Base-by-base conservation (phyloP, 2,888 invertebrate genomes). In the Dendrolimus houi region DNA sequence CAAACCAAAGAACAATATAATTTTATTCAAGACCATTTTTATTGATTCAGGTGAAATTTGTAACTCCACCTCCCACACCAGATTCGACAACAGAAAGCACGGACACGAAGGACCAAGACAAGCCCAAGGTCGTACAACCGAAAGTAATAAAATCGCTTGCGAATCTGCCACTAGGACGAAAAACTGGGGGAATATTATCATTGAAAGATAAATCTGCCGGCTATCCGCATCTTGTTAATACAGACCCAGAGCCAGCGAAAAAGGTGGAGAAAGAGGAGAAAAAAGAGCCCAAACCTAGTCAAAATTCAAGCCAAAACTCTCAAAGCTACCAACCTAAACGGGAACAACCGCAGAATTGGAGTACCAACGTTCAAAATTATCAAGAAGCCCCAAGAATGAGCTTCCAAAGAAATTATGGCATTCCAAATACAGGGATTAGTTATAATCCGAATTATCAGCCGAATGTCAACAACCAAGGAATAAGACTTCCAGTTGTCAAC, bases 181-280 rank as follows among this genome's bases (percentile, higher is more conserved):
- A 91, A 62, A 91, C 91, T 0, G 91, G 91, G 9, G 91, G 91
- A 13, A 91, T 91, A 13, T 85, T 91, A n/a, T 87, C 91, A 0
- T 75, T 91, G 2, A 91, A 91, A 58, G 91, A 91, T 71, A 91
- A 91, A 55, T 91, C 91, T 0, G 86, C 86, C 1, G 91, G 91
- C 0, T 91, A 91, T 64, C 91, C 91, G 0, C 91, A 91, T 64
- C 71, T 91, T 0, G 89, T 88, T 41, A 87, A 90, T 68, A 79
- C 78, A 0, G 87, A 88, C 0, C 81, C 88, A 0, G 85, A 87
- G 53, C 76, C 79, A 0, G 54, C 63, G 2, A 85, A 80, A 61
- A 85, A 86, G 61, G 55, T 62, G 0, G 86, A 87, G 1, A 82
- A 85, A 57, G 86, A 86, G 0, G 81, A 85, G 13, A 85, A 85